Percentiles rank a stretch among this genome's conserved stretches.
phyloP scores from a whole-genome alignment of 2,113 vertebrate species.

The Galeopterus variegatus region DNA sequence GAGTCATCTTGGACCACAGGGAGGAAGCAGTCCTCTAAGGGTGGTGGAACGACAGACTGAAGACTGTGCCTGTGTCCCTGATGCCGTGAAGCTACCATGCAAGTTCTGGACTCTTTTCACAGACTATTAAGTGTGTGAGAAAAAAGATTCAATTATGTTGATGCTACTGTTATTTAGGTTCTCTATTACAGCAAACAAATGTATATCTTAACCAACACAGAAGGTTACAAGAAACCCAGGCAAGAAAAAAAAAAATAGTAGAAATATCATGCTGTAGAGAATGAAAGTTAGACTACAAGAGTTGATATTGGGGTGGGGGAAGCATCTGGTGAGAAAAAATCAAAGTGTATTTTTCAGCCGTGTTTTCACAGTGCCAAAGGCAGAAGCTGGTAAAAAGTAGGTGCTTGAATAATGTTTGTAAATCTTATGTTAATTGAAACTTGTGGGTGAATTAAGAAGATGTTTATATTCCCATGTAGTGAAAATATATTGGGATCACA shows the following conservation, averaged over 20 bases:
- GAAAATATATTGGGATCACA: not conserved
- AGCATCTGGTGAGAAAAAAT: not conserved
- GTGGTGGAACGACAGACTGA: accelerated
- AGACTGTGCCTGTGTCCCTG: accelerated
- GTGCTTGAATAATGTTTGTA: not conserved
- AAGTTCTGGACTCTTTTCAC: not conserved
- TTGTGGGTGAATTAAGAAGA: not conserved
- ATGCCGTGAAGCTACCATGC: accelerated
- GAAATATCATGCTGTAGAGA: not conserved
- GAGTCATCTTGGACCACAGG: not conserved
- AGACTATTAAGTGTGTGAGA: not conserved
- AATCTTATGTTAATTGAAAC: not conserved
- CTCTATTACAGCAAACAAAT: not conserved
- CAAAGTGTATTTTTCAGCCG: not conserved
- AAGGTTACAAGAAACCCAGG: not conserved
- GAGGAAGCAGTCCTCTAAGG: not conserved
- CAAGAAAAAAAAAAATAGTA: not conserved
- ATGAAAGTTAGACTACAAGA: not conserved
- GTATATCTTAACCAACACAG: not conserved
- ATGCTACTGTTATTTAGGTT: not conserved
- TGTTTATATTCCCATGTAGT: not conserved
- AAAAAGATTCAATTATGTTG: too few relatives aligned
- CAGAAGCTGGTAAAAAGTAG: not conserved
- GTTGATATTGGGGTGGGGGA: not conserved
- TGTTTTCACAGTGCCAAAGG: not conserved